Conservation (phyloP, 2,113 vertebrate species). For the Fregetta grallaria region DNA sequence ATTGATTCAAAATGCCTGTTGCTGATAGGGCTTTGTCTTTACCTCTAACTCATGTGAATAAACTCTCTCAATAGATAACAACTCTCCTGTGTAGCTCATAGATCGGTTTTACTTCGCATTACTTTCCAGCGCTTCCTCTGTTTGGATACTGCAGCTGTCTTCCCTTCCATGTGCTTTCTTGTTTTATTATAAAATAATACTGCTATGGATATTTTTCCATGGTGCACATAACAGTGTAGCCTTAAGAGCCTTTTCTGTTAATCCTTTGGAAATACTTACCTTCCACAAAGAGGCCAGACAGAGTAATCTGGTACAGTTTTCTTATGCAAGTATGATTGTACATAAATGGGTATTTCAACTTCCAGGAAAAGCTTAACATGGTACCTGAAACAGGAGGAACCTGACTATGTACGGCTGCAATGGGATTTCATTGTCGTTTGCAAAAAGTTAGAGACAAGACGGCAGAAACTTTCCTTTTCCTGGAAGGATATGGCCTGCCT, state of each 20-base stretch:
- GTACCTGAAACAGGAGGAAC: not conserved
- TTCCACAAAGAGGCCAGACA: not conserved
- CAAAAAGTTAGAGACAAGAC: not conserved
- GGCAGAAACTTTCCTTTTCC: no score
- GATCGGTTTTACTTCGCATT: not conserved
- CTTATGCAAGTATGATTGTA: not conserved
- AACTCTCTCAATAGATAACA: not conserved
- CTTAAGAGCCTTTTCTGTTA: not conserved
- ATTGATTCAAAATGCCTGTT: not conserved
- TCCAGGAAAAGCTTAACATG: not conserved
- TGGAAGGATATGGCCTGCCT: not conserved
- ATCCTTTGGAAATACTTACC: not conserved
- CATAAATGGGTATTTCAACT: not conserved
- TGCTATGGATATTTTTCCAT: not conserved
- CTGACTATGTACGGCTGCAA: fast-evolving
- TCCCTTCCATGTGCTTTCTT: not conserved
- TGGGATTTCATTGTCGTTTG: not conserved
- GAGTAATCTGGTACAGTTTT: not conserved
- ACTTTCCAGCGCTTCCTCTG: not conserved
- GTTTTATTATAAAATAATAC: not conserved
- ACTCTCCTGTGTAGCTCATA: not conserved
- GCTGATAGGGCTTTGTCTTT: not conserved
- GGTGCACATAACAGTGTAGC: not conserved
- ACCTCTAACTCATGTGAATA: not conserved
- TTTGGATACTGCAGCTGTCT: not conserved